Evolutionary conservation across 2,888 invertebrate species (phyloP), one percentile per base, ranked within the genome.

Genomic region (Callimorpha dominula): DNA sequence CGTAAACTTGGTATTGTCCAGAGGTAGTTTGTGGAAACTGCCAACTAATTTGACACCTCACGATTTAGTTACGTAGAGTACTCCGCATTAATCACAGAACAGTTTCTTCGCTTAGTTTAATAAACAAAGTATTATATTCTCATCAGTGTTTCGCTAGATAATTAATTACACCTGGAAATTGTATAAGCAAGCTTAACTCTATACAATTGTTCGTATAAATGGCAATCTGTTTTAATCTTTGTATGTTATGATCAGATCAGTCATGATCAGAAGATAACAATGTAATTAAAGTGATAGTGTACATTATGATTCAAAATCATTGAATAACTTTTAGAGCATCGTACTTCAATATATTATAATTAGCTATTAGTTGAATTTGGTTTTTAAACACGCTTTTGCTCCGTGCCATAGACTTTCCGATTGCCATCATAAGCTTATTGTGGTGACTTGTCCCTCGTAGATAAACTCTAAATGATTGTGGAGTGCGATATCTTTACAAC

Each of bases 11-110:
- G 73, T 76, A 78, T 82, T 82, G 82, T 80, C 78, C 82, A 75
- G 65, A 57, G 49, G 65, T 72, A 78, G 78, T 83, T 79, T 72
- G 66, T 68, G 68, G 40, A 43, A 77, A 66, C 73, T 31, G 50
- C 70, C 57, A 84, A 82, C 80, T 84, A 83, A 83, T 82, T 83
- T 83, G 78, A 78, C 84, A 84, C 76, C 78, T 77, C 67, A 78
- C 70, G 54, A 72, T 78, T 76, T 72, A 73, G 73, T 72, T 73
- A 65, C 52, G 72, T 71, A 57, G 40, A 52, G 66, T 75, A 78
- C 74, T 77, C n/a, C 60, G 65, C 42, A 52, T 78, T 73, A 67
- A 66, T 82, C 69, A 70, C 17, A 73, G 64, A 73, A 72, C 67
- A 77, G 71, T 76, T 70, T 73, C 75, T 77, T 65, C 76, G 71